Evolutionary conservation across 2,797 vertebrate species (phyloP).

Genomic region (Sebastes nivosus): DNA sequence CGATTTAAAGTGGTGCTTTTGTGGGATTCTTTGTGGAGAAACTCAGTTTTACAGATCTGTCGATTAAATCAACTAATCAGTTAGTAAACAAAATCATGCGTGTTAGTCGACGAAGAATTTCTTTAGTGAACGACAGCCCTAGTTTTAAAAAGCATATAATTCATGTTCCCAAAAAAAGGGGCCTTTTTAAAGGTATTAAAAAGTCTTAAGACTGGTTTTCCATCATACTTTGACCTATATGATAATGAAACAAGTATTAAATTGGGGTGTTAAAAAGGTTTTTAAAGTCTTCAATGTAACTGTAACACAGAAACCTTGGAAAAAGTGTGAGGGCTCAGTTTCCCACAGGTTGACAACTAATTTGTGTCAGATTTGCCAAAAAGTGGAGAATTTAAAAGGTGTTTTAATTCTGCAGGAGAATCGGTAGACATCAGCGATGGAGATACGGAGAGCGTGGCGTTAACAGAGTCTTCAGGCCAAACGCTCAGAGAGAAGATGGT

Average conservation of each 20-base stretch:
- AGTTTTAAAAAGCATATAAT: not conserved
- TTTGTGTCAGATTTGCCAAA: not conserved
- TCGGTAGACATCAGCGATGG: slow-evolving; percentile 96
- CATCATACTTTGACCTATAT: not conserved
- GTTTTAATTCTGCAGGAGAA: slow-evolving; percentile 82
- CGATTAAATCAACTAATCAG: not conserved
- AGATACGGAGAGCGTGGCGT: slow-evolving; percentile 88
- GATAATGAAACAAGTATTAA: not conserved
- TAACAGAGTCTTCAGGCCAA: slow-evolving; percentile 90
- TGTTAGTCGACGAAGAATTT: too few species aligned
- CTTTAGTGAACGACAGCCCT: too few species aligned
- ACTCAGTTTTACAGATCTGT: not conserved
- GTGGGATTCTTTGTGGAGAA: not conserved
- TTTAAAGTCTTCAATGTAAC: not conserved
- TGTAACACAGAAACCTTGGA: not conserved
- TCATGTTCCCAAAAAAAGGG: not conserved
- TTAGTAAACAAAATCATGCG: too few species aligned
- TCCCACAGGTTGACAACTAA: not conserved
- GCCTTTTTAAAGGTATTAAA: too few species aligned
- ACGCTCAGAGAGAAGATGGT: slow-evolving; percentile 97
- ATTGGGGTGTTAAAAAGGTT: not conserved
- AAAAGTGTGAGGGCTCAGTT: not conserved
- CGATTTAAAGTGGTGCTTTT: not conserved
- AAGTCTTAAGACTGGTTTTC: not conserved
- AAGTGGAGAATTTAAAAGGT: not conserved